Base-by-base conservation (phyloP, 2,797 vertebrate species). In the Girardinus metallicus region DNA sequence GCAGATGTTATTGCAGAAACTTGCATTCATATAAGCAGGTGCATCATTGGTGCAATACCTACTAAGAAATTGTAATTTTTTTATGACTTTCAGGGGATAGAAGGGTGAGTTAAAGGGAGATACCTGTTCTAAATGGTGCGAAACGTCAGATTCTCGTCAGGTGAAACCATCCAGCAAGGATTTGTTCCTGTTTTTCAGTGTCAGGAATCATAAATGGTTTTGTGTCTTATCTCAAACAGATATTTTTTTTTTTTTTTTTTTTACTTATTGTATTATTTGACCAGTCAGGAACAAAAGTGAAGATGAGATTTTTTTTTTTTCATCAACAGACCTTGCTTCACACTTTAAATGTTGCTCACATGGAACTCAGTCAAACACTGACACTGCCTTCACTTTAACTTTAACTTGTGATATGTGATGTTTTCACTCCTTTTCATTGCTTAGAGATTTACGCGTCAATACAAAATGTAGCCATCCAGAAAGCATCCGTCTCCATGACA, bases 381-480 rank as follows among this genome's bases (percentile, higher is more conserved):
- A 51, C 74, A 76, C 62, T 85, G 53, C 62, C 73, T 82, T 21
- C 23, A 18, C 16, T 53, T 64, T 3, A n/a, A 66, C 74, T 16
- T 70, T 1, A 29, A 66, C 74, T 13, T 77, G 62, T 76, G 1
- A 7, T 26, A 16, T 39, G 11, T 53, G 26, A 60, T 60, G 44
- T 76, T n/a, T 74, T 55, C 26, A 43, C 47, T 73, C 6, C 29
- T 31, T 73, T 49, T 47, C 16, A 4, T 49, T 31, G 62, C 47
- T 49, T 49, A 29, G 46, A 23, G 31, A 57, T 74, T 68, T 47
- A 36, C 83, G 68, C 84, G 82, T 87, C 83, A 88, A 82, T 87
- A 60, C 2, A 81, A 86, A 86, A 90, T 91, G 90, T 93, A 93
- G 89, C 89, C 90, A 51, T 76, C 73, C 76, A 71, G 74, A 77